phyloP scores from a whole-genome alignment of 2,113 vertebrate genomes.

The Dicerorhinus sumatrensis region DNA sequence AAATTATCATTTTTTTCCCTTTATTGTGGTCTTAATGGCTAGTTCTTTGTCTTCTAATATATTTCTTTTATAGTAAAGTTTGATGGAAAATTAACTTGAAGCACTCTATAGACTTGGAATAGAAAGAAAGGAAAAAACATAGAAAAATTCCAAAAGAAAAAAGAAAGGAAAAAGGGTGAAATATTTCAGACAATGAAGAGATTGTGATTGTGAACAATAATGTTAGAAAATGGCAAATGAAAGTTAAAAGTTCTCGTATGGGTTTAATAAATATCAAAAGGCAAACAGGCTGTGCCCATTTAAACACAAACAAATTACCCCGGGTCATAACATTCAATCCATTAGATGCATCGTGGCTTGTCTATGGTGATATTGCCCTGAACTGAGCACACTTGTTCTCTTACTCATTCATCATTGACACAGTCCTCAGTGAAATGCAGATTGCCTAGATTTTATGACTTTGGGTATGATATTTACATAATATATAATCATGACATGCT shows the following conservation, averaged over 20 bases:
- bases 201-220: background rate
- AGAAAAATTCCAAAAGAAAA: background rate
- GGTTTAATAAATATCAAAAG: background rate
- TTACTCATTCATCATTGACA: background rate
- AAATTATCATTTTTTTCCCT: background rate
- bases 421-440: background rate
- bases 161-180: background rate
- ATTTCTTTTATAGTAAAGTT: background rate
- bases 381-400: background rate
- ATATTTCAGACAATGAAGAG: background rate
- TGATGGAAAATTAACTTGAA: background rate
- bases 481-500: background rate
- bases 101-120: background rate
- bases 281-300: background rate
- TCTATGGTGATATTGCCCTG: too few species aligned
- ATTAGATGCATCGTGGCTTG: background rate
- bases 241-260: background rate
- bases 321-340: background rate
- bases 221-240: background rate
- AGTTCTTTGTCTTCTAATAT: background rate
- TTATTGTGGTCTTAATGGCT: background rate
- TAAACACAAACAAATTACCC: background rate
- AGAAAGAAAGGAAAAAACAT: background rate
- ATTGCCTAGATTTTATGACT: background rate
- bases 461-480: background rate